Conservation (phyloP, 2,888 invertebrate genomes). For the Orthonychiurus folsomi region DNA sequence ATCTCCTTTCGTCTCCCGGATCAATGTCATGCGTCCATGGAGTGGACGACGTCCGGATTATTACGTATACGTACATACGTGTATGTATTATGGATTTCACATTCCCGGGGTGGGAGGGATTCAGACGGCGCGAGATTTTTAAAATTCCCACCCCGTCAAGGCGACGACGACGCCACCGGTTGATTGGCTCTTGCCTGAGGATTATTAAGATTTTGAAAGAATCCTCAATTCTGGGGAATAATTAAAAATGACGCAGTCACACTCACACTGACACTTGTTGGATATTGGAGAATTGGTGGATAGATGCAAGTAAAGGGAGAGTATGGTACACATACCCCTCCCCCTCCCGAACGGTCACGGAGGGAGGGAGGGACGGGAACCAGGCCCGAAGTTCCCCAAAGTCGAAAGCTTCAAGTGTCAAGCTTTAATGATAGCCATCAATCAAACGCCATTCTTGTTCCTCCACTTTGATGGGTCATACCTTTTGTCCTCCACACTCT, state of each 20-base stretch:
- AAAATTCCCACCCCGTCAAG: no score
- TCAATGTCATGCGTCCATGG: no score
- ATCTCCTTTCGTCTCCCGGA: background rate
- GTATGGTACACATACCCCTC: conserved; percentile 5
- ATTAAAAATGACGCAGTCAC: conserved; percentile 1
- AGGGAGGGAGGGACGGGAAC: background rate
- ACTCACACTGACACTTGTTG: no score
- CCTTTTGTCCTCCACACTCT: conserved; percentile 36
- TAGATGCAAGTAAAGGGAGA: conserved; percentile 3
- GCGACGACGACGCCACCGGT: no score
- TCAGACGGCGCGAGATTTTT: no score
- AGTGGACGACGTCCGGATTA: no score
- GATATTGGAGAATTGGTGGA: background rate
- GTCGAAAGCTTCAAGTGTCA: conserved; percentile 34
- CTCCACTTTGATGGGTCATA: conserved; percentile 24
- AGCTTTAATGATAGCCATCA: conserved; percentile 39
- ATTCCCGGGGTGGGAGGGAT: background rate
- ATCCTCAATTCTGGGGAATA: background rate
- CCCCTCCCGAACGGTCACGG: background rate
- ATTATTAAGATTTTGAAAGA: no score
- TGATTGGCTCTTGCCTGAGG: no score
- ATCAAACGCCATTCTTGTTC: conserved; percentile 35
- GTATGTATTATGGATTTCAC: no score
- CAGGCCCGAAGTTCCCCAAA: conserved; percentile 6
- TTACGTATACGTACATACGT: no score